These are phyloP conservation scores for Leguminivora glycinivorella DNA, from an alignment of 1,140 invertebrate species.

Conservation along the genomic window DNA sequence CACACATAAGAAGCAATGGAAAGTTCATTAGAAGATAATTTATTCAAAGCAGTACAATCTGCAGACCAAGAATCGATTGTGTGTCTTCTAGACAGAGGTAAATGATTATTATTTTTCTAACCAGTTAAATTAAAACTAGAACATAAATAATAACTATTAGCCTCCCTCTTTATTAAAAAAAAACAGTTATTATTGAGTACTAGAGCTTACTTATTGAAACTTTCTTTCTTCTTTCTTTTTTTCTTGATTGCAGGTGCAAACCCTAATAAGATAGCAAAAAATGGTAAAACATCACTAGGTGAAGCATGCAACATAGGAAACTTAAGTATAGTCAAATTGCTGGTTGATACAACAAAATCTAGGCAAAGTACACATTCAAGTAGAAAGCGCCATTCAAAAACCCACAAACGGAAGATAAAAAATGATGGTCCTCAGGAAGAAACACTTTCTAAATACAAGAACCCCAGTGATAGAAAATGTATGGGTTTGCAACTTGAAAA, in stretches of 20 bases:
- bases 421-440: conserved; percentile 46
- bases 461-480: conserved; percentile 50
- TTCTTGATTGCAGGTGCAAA: conserved; percentile 58
- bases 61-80: conserved; percentile 50
- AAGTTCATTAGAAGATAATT: conserved; percentile 54
- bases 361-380: conserved; percentile 35
- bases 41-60: conserved; percentile 51
- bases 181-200: too few relatives aligned
- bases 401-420: conserved; percentile 61
- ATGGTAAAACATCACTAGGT: conserved; percentile 67
- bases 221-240: too few relatives aligned
- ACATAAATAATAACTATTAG: too few relatives aligned
- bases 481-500: conserved; percentile 35
- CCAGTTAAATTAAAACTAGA: too few relatives aligned
- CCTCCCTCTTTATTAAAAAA: too few relatives aligned
- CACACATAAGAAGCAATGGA: conserved; percentile 43
- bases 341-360: conserved; percentile 52
- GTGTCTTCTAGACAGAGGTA: conserved; percentile 53
- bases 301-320: conserved; percentile 65
- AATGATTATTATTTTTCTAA: conserved; percentile 29
- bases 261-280: conserved; percentile 62
- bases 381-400: conserved; percentile 52
- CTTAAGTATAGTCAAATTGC: conserved; percentile 49
- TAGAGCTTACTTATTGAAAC: too few relatives aligned
- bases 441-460: conserved; percentile 62